Conservation (phyloP, 2,797 vertebrate genomes). For the Prionace glauca region DNA sequence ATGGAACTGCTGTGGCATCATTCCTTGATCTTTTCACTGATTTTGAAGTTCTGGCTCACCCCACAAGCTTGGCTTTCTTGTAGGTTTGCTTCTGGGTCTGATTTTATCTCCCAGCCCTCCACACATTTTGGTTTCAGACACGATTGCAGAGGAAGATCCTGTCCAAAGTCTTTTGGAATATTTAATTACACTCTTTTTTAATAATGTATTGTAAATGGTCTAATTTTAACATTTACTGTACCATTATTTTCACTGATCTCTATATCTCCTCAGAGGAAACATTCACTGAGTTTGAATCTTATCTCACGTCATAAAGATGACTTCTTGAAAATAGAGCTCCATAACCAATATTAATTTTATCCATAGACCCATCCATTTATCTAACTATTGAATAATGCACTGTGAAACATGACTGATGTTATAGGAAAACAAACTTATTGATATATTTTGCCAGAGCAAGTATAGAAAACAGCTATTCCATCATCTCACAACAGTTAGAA, state of each 20-base stretch:
- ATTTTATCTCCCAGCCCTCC: not conserved
- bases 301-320: not conserved
- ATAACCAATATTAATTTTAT: not conserved
- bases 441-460: not conserved
- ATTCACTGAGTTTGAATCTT: not conserved
- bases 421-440: not conserved
- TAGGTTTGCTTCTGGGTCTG: not conserved
- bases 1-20: not conserved
- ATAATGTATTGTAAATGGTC: not conserved
- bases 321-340: not conserved
- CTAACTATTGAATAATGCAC: not conserved
- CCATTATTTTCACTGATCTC: not conserved
- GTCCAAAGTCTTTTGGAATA: not conserved
- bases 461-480: not conserved
- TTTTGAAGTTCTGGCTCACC: no score
- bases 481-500: not conserved
- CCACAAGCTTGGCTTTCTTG: no score
- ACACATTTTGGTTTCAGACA: not conserved
- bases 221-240: not conserved
- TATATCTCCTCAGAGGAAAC: not conserved
- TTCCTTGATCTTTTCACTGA: not conserved
- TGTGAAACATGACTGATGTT: not conserved
- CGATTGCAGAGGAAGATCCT: not conserved
- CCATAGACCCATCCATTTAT: not conserved
- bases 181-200: not conserved